Base-by-base conservation (phyloP, 2,888 invertebrate species). In the Oligia fasciuncula region DNA sequence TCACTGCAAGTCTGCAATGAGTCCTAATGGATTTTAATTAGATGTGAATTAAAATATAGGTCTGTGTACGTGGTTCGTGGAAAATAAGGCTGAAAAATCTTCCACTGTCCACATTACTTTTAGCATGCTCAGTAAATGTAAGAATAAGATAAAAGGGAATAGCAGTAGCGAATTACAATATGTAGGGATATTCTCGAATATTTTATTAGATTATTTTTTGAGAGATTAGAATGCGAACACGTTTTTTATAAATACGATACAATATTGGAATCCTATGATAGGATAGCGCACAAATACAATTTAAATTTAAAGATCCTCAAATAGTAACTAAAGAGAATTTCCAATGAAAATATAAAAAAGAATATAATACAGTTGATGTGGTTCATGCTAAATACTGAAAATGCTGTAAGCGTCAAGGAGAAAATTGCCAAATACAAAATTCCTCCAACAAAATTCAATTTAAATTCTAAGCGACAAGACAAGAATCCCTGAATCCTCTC, bases 21-120 rank as follows among this genome's bases (percentile, higher is more conserved):
- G 67, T 80, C 49, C 23, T 54, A 83, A 83, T 83, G 40, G 62
- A 76, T 63, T 80, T 83, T 76, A 83, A 83, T 83, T 75, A 69
- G 51, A 54, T 65, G 65, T 40, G 68, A 76, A 83, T 83, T 83
- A 66, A 70, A 80, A 76, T 76, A 73, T 76, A 60, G 60, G 71
- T 43, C 40, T 35, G 60, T 35, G 60, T 6, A 40, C 62, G n/a
- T 49, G 11, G 43, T 63, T 79, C 79, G 23, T 35, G 19, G 66
- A 63, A 66, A 29, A 35, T 19, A 72, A 54, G 4, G n/a, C 29
- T 68, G 68, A 35, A 66, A 35, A 54, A 69, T 73, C 23, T 78
- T 82, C 78, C 67, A 29, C 14, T 70, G 69, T 46, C 9, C 4
- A 19, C 2, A 51, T 57, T 49, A 19, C 54, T 70, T 29, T 29